These are phyloP conservation scores for Drosophila nikananu DNA, from an alignment of 1,140 invertebrate genomes.

Conservation along the genomic window DNA sequence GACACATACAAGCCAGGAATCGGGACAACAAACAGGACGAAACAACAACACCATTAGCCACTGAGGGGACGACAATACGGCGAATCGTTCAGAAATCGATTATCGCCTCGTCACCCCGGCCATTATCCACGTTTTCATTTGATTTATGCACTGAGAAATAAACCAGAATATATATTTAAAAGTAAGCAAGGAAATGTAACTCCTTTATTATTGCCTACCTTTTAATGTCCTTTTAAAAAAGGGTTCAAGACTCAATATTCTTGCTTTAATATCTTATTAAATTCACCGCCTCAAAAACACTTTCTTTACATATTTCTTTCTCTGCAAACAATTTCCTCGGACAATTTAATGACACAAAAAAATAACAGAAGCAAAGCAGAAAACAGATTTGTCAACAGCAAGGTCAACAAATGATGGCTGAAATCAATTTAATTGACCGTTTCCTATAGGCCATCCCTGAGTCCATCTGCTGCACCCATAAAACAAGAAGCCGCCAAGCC, in stretches of 20 bases:
- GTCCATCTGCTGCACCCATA: constrained; percentile 59
- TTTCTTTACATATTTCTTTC: not conserved
- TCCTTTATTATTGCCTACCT: too few species aligned
- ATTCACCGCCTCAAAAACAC: not conserved
- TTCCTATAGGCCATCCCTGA: constrained; percentile 37
- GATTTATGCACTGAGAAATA: constrained; percentile 9
- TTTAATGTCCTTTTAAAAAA: too few species aligned
- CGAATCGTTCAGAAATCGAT: constrained; percentile 70
- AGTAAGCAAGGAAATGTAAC: too few species aligned
- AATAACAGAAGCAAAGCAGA: constrained; percentile 13
- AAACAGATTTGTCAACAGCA: constrained; percentile 59
- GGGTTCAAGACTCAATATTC: too few species aligned
- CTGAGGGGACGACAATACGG: constrained; percentile 35
- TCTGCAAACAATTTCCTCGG: constrained; percentile 44
- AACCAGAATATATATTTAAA: too few species aligned
- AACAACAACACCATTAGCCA: constrained; percentile 31
- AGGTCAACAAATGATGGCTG: constrained; percentile 51
- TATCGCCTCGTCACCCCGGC: constrained; percentile 42
- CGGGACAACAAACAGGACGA: constrained; percentile 2
- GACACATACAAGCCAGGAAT: constrained; percentile 20
- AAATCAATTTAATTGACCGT: constrained; percentile 60
- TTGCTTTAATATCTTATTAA: not conserved
- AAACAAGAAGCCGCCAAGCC: constrained; percentile 34
- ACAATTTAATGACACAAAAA: constrained; percentile 43
- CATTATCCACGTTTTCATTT: constrained; percentile 44